Evolutionary conservation across 2,888 invertebrate species (phyloP), one percentile per base, ranked within the genome.

Genomic region (Scaeva pyrastri): DNA sequence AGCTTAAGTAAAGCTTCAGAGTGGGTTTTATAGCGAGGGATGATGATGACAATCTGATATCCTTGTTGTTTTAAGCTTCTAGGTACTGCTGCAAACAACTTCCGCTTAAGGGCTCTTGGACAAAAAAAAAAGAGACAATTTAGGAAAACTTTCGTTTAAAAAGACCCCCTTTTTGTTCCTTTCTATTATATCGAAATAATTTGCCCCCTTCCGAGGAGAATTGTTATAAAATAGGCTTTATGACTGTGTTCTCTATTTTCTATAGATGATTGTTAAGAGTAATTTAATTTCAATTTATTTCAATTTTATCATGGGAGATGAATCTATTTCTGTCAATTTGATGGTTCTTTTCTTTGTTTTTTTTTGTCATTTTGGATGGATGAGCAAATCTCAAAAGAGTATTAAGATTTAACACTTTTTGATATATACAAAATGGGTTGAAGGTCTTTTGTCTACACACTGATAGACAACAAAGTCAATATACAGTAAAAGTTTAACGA

Each of bases 251-350:
- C 26, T 26, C 26, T 23, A 1, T 55, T 1, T 10, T 11, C 11
- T 70, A 21, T 21, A 2, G 58, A 45, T 23, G 43, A 23, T 76
- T 60, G 58, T 64, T 12, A 23, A 41, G 71, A 84, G 75, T 80
- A 72, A 72, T 80, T 74, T 80, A 75, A 76, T 81, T 80, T 55
- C 26, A 80, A 76, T 85, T 85, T 72, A 80, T 70, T 80, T 76
- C 16, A 52, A 43, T 60, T 72, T 68, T 52, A 64, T 83, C 74
- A 41, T 19, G 36, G 19, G 12, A 23, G 23, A 11, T 16, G 48
- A 26, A 45, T 60, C 72, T 31, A 41, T 60, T 82, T 60, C 21
- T 74, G 70, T 39, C 48, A 31, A 64, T 41, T 19, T 31, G 48
- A 50, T 48, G 16, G 62, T 16, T 64, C 0, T 8, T 16, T 16